Base-by-base conservation (phyloP, 2,888 invertebrate species). In the Branchellion lobata region DNA sequence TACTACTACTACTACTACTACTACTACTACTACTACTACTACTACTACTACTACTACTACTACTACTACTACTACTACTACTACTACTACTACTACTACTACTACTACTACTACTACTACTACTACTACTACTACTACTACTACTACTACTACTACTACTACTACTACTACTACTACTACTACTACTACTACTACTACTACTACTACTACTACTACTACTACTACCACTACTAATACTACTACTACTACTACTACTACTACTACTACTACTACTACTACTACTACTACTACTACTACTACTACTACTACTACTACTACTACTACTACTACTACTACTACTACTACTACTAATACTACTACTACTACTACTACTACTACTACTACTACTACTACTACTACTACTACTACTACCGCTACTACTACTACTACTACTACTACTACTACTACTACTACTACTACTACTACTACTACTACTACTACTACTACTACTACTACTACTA, bases 201-300 rank as follows among this genome's bases (percentile, higher is more conserved):
- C 72, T 72, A 72, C 72, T 72, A 72, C 72, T 72, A 72, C 72
- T 72, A 72, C 72, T 72, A 72, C 72, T 72, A 72, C 11, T 72
- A 72, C 72, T 72, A 72, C 72, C 27, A 72, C 72, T 72, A 72
- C 72, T 72, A 72, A n/a, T 72, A 72, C 72, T 72, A 72, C 72
- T 72, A 72, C 72, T 72, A 72, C 72, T 72, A 72, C 72, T 72
- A 72, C 72, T 72, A 72, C 72, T 72, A 72, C 72, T 72, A 72
- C 72, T 72, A 72, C 72, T 72, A 72, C 72, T 72, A 72, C 72
- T 72, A 72, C 72, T 72, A 72, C 72, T 72, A 72, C 72, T 72
- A 72, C 72, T 72, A 72, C 72, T 72, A 72, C 72, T 72, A 72
- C 72, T 72, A 72, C 72, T 72, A 72, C 72, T 72, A 72, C 72